Conservation (phyloP, 2,888 invertebrate species). For the Agriopis marginaria region DNA sequence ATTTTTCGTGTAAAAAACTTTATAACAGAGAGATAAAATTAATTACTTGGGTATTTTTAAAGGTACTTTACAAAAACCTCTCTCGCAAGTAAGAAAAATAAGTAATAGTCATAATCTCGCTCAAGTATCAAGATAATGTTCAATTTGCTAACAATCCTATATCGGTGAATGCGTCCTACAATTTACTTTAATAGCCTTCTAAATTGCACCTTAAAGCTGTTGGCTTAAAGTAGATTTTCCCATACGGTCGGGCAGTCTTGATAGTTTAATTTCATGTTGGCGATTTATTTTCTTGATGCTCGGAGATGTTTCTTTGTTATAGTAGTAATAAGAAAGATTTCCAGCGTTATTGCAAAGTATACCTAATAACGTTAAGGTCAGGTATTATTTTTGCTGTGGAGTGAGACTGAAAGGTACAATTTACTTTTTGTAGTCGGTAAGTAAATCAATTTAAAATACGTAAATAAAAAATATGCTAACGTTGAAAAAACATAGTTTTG, state of each 20-base stretch:
- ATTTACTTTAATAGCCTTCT: slow-evolving; percentile 28
- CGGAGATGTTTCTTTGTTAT: slow-evolving; percentile 35
- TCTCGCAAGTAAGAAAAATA: slow-evolving; percentile 4
- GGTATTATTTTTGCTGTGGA: slow-evolving; percentile 14
- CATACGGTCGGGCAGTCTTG: slow-evolving; percentile 29
- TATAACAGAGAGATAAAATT: too few relatives aligned
- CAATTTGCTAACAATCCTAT: slow-evolving; percentile 42
- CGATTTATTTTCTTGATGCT: slow-evolving; percentile 39
- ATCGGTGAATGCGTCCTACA: slow-evolving; percentile 38
- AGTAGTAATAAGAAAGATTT: slow-evolving; percentile 26
- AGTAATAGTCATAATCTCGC: slow-evolving; percentile 26
- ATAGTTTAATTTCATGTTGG: slow-evolving; percentile 47
- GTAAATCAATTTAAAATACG: too few relatives aligned
- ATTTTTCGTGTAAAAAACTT: not conserved
- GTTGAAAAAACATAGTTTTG: too few relatives aligned
- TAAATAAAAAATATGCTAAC: too few relatives aligned
- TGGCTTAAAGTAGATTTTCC: slow-evolving; percentile 16
- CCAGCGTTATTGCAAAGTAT: slow-evolving; percentile 10
- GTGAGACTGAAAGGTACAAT: not conserved
- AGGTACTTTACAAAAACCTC: slow-evolving; percentile 4
- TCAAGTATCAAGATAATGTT: slow-evolving; percentile 35
- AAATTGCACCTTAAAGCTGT: slow-evolving; percentile 15
- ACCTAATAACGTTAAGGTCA: not conserved
- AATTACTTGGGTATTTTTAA: not conserved
- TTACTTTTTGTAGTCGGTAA: not conserved